These are phyloP conservation scores for Serilophus lunatus DNA, from an alignment of 2,113 vertebrate genomes.

Conservation along the genomic window DNA sequence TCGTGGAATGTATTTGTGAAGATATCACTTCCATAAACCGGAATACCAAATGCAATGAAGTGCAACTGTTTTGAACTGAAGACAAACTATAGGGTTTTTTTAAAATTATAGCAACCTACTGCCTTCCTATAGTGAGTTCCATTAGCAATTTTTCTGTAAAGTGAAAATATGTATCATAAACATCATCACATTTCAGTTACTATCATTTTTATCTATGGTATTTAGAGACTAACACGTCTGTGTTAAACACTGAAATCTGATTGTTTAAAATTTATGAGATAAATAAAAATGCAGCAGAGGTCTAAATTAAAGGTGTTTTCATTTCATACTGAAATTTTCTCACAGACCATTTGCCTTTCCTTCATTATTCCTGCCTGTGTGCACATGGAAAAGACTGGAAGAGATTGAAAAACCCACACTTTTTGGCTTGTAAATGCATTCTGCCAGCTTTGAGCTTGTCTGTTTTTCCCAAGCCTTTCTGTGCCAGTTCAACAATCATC, in stretches of 20 bases:
- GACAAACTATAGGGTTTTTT: background rate
- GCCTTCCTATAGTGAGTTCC: background rate
- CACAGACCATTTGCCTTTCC: background rate
- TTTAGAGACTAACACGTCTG: background rate
- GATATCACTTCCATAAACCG: background rate
- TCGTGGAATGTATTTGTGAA: background rate
- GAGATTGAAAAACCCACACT: background rate
- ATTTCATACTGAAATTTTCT: constrained; percentile 16
- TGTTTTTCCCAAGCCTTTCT: constrained; percentile 59
- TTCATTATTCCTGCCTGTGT: background rate
- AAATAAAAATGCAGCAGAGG: constrained; percentile 6
- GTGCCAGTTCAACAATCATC: constrained; percentile 47
- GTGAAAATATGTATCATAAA: background rate
- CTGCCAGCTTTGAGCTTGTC: constrained; percentile 53
- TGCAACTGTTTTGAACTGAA: background rate
- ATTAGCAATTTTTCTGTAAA: background rate
- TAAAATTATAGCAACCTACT: background rate
- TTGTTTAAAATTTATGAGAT: background rate
- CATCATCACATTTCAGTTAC: background rate
- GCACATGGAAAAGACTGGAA: constrained; percentile 25
- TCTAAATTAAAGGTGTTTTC: constrained; percentile 27
- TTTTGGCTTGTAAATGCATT: background rate
- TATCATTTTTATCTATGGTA: background rate
- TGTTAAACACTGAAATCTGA: background rate
- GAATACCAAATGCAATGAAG: background rate